These are phyloP conservation scores for Nibea albiflora DNA, from an alignment of 2,113 vertebrate species.

Conservation along the genomic window DNA sequence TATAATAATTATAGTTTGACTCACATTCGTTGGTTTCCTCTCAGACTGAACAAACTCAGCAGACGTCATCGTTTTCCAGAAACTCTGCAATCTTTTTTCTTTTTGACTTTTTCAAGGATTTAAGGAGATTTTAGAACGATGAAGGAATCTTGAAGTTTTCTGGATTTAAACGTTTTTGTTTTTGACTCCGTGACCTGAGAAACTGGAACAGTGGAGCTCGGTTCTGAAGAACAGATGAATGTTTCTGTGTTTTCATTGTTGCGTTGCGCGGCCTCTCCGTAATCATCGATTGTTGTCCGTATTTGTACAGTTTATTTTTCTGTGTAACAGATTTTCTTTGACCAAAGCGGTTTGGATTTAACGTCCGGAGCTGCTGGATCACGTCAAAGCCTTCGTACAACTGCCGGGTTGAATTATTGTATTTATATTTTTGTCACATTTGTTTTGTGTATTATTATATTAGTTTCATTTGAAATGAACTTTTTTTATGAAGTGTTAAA, in stretches of 20 bases:
- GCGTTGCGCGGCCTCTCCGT: not conserved
- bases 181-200: not conserved
- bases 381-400: conserved; percentile 31
- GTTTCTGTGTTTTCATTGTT: not conserved
- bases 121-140: not conserved
- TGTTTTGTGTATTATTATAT: conserved; percentile 11
- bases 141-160: not conserved
- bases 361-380: conserved; percentile 67
- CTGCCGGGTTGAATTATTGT: conserved; percentile 49
- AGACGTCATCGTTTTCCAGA: not conserved
- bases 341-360: conserved; percentile 66
- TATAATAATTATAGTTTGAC: too few species aligned
- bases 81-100: not conserved
- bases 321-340: conserved; percentile 53
- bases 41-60: too few species aligned
- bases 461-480: conserved; percentile 34
- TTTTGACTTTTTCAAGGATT: not conserved
- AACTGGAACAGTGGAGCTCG: not conserved
- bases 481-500: conserved; percentile 62
- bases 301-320: conserved; percentile 34
- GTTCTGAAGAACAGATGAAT: not conserved
- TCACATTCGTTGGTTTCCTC: too few species aligned
- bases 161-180: too few species aligned
- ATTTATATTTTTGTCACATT: conserved; percentile 64
- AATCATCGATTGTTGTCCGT: conserved; percentile 41